These are phyloP conservation scores for Molossus alvarezi DNA, from an alignment of 2,797 vertebrate species.

Conservation along the genomic window DNA sequence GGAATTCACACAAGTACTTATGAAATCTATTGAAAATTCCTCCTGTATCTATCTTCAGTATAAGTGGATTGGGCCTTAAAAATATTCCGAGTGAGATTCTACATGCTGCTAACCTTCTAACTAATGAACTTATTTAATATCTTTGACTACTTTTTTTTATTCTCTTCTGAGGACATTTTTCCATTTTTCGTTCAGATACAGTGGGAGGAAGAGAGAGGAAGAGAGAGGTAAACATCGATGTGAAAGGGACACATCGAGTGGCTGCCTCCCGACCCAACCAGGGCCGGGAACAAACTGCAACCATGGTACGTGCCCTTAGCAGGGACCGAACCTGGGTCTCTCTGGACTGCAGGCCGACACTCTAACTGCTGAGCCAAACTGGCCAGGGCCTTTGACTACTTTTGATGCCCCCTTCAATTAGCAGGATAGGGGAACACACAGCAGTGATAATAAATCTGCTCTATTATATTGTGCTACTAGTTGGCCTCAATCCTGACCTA, in stretches of 20 bases:
- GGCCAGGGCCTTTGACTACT: background rate
- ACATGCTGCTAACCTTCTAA: conserved; percentile 37
- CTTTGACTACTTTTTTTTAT: background rate
- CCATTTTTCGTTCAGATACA: no score
- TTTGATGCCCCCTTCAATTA: background rate
- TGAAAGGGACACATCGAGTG: no score
- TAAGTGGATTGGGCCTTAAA: background rate
- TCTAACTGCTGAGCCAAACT: no score
- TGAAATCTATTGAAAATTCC: conserved; percentile 49
- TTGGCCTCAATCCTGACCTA: conserved; percentile 74
- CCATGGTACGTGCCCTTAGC: no score
- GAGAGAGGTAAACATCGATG: no score
- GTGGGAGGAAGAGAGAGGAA: no score
- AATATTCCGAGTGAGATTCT: conserved; percentile 4
- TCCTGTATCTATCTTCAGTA: background rate
- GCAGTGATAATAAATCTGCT: background rate
- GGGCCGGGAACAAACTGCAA: no score
- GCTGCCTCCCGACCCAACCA: no score
- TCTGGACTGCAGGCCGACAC: no score
- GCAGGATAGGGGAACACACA: background rate
- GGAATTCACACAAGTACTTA: background rate
- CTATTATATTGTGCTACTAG: conserved; percentile 34
- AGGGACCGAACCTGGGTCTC: no score
- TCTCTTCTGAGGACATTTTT: no score
- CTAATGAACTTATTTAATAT: background rate